Evolutionary conservation across 2,797 vertebrate genomes (phyloP).

Genomic region (Rhynchonycteris naso): DNA sequence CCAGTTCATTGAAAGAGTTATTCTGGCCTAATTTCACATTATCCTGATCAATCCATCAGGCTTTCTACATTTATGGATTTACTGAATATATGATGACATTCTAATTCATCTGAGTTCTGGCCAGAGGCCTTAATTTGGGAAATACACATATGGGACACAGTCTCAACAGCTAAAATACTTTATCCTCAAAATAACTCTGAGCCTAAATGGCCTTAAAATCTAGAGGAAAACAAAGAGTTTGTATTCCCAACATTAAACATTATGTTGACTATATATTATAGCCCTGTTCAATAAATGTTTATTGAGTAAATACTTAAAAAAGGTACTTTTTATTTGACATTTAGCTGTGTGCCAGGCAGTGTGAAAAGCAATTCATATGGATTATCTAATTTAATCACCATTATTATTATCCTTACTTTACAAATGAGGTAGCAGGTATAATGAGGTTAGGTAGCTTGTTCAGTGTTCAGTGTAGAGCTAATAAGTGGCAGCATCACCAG

Average conservation of each 20-base stretch:
- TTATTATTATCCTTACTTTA: neutral
- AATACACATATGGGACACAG: neutral
- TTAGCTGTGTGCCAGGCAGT: neutral
- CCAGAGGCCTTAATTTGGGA: neutral
- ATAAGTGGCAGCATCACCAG: neutral
- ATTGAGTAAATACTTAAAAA: neutral
- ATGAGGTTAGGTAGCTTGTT: neutral
- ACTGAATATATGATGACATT: neutral
- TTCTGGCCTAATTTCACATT: neutral
- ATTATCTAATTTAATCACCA: neutral
- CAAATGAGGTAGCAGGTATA: neutral
- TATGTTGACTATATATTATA: neutral
- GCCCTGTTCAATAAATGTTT: neutral
- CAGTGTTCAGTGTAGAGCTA: neutral
- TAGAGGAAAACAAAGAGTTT: neutral
- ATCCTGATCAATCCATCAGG: neutral
- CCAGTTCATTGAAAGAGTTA: conserved; percentile 9
- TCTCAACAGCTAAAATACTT: neutral
- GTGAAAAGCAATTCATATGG: neutral
- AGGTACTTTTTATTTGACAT: neutral
- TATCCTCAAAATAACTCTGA: neutral
- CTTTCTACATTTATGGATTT: neutral
- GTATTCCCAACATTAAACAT: neutral
- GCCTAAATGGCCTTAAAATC: neutral
- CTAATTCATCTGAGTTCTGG: neutral